Evolutionary conservation across 2,113 vertebrate species (phyloP).

Genomic region (Martes martes): DNA sequence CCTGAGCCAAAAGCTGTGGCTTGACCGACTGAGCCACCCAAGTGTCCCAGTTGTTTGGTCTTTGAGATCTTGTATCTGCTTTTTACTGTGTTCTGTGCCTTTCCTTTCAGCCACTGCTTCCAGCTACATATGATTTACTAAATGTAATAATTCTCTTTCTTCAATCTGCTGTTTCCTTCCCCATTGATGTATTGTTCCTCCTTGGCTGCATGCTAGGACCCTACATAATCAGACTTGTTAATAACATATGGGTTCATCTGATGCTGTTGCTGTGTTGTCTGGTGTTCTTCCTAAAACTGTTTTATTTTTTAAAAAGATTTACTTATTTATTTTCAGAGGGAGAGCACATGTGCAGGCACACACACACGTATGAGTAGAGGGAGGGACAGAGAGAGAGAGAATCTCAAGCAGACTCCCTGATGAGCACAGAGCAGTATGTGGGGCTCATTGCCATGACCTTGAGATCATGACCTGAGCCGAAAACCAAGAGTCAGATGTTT

Average conservation of each 20-base stretch:
- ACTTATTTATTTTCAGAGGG: not conserved
- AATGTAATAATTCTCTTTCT: not conserved
- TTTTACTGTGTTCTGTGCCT: not conserved
- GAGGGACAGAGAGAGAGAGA: not conserved
- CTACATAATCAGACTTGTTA: not conserved
- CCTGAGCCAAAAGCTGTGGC: too few species aligned
- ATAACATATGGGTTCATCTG: not conserved
- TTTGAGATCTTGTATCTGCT: not conserved
- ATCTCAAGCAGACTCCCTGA: not conserved
- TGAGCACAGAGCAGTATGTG: not conserved
- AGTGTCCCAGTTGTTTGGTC: not conserved
- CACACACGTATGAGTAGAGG: too few species aligned
- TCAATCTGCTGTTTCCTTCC: not conserved
- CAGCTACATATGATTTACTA: not conserved
- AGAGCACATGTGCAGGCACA: too few species aligned
- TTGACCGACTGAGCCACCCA: too few species aligned
- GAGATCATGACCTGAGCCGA: not conserved
- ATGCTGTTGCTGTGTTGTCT: not conserved
- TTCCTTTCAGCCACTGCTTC: not conserved
- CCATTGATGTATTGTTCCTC: not conserved
- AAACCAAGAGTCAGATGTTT: not conserved
- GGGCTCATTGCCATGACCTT: not conserved
- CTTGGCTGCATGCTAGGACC: not conserved
- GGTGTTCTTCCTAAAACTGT: not conserved
- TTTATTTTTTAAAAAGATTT: not conserved